Conservation (phyloP, 2,797 vertebrate genomes). For the Smutsia gigantea region DNA sequence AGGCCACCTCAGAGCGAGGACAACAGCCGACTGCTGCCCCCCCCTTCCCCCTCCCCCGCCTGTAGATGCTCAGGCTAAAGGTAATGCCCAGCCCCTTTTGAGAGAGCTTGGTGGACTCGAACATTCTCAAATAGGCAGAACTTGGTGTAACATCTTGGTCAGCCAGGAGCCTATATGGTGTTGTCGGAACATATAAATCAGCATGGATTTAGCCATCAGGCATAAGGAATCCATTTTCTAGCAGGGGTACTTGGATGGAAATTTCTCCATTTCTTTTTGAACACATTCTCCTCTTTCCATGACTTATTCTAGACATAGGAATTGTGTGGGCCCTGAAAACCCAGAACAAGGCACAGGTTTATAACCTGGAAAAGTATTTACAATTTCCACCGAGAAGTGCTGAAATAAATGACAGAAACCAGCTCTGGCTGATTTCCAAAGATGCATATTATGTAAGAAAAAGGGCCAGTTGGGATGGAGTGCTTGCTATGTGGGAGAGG, state of each 20-base stretch:
- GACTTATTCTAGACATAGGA: constrained; percentile 45
- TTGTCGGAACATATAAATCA: neutral
- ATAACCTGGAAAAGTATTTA: constrained; percentile 68
- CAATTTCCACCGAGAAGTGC: constrained; percentile 36
- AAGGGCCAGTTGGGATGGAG: neutral
- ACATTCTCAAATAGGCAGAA: neutral
- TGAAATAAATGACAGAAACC: constrained; percentile 53
- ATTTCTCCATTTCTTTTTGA: neutral
- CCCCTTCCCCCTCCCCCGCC: no score
- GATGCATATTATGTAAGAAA: constrained; percentile 47
- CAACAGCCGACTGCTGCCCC: neutral
- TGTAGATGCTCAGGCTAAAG: neutral
- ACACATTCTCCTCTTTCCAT: neutral
- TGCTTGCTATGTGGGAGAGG: neutral
- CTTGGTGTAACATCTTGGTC: neutral
- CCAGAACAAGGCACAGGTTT: constrained; percentile 56
- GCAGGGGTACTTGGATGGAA: neutral
- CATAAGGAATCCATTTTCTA: constrained; percentile 7
- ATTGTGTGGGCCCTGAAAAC: constrained; percentile 28
- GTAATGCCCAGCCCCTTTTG: fast-evolving
- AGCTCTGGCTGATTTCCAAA: constrained; percentile 70
- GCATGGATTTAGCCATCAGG: neutral
- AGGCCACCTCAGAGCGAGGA: neutral
- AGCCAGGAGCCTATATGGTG: neutral
- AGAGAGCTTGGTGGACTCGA: neutral